Evolutionary conservation across 2,113 vertebrate genomes (phyloP), one percentile per base, ranked within the genome.

Genomic region (Fregata magnificens): DNA sequence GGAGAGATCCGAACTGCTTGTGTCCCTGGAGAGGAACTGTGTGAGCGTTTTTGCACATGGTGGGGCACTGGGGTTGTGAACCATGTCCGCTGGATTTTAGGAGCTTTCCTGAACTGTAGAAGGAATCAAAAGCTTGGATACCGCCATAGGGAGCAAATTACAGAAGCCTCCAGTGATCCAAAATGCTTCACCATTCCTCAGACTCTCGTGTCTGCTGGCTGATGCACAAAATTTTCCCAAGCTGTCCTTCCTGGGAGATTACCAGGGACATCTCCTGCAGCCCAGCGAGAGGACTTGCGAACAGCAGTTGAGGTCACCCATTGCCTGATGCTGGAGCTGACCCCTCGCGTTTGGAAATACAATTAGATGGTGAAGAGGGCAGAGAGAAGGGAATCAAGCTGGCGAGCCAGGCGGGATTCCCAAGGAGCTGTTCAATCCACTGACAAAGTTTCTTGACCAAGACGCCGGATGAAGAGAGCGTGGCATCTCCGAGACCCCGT

Each of bases 331-430:
- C 45, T 28, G 59, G 36, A 82, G 71, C 34, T 20, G 81, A 28
- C 11, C 11, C 22, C 47, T 28, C 7, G 0, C 1, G 0, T 25
- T 53, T 0, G 5, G 67, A 26, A 73, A 29, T 12, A 17, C 58
- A 21, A 4, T 11, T 12, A 11, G 7, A 4, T 1, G 2, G 44
- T 16, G 55, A 36, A 52, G 86, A 55, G 38, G 71, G n/a, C 18
- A 9, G 36, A 32, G 47, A 44, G 76, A 40, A 62, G 36, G 21
- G 52, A 22, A 16, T 25, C 32, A 13, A 40, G 52, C 80, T 21
- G 76, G 17, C 1, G 17, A 56, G 42, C 36, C 55, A 5, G 32
- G 50, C 13, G 16, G 66, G 42, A 20, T 63, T 58, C 81, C 59
- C 32, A 5, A 19, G 32, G 47, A 55, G 52, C n/a, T 21, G 29